A percentile compares a stretch with the other conserved stretches of the same genome.
Conservation (phyloP, 2,113 vertebrate genomes). For the Lycaon pictus region DNA sequence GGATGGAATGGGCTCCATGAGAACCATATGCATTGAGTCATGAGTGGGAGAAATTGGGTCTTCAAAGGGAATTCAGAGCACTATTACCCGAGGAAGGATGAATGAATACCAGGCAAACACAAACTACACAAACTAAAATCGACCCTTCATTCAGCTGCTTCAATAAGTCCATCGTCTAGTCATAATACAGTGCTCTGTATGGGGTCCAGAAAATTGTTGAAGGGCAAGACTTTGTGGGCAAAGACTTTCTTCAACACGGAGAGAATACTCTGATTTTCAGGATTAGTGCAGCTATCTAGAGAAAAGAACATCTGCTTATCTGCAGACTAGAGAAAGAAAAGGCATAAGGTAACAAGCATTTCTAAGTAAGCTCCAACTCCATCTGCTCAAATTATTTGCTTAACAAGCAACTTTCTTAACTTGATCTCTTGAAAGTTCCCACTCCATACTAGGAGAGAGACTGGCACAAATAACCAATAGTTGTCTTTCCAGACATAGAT, state of each 20-base stretch:
- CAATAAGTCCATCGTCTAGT: background rate
- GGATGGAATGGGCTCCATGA: background rate
- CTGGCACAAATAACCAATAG: background rate
- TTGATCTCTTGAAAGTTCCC: background rate
- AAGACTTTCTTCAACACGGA: background rate
- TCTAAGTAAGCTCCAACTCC: background rate
- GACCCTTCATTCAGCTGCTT: background rate
- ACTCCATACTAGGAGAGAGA: background rate
- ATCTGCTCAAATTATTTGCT: background rate
- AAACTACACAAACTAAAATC: background rate
- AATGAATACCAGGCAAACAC: background rate
- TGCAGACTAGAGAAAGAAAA: constrained; percentile 13
- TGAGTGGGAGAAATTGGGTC: background rate
- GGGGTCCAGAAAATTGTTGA: background rate
- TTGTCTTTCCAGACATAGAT: background rate
- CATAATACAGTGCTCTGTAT: background rate
- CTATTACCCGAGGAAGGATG: background rate
- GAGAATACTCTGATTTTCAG: background rate
- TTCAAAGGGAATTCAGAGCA: background rate
- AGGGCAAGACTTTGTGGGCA: constrained; percentile 1
- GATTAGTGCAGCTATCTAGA: background rate
- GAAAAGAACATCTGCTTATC: background rate
- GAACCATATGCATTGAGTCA: background rate
- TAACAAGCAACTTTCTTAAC: constrained; percentile 12
- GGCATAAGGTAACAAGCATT: background rate